Conservation (phyloP, 30 jellyfish, hydroid and myxozoan genomes). For the Turritopsis rubra region DNA sequence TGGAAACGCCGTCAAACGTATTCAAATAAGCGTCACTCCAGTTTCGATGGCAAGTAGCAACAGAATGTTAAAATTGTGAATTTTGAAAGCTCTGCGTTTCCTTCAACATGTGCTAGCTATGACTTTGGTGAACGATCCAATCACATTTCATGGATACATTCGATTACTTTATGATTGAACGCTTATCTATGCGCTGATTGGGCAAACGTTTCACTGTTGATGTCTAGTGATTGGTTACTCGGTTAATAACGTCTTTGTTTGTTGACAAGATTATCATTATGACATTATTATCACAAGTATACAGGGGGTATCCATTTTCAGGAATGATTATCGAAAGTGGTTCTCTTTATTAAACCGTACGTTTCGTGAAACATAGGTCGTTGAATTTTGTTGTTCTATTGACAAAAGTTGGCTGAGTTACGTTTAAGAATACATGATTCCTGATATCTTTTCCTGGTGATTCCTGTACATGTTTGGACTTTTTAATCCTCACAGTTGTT, state of each 20-base stretch:
- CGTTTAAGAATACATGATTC: too few species aligned
- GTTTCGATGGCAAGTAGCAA: not conserved
- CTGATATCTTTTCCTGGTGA: too few species aligned
- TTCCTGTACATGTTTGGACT: too few species aligned
- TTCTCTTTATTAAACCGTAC: too few species aligned
- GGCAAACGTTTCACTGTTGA: not conserved
- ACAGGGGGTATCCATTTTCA: too few species aligned
- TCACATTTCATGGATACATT: not conserved
- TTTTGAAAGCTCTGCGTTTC: not conserved
- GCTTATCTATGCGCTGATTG: not conserved
- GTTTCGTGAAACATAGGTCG: too few species aligned
- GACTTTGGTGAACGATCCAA: not conserved
- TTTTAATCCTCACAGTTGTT: too few species aligned
- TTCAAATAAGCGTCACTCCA: not conserved
- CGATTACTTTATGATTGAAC: not conserved
- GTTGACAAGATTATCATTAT: not conserved
- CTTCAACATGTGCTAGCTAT: not conserved
- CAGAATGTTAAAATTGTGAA: not conserved
- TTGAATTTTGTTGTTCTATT: too few species aligned
- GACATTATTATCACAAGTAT: too few species aligned
- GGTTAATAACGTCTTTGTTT: not conserved
- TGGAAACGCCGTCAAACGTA: not conserved
- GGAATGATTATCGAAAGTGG: too few species aligned
- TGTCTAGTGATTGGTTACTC: not conserved
- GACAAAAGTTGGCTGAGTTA: too few species aligned